Evolutionary conservation across 1,140 invertebrate genomes (phyloP).

Genomic region (Neodiprion pinetum): DNA sequence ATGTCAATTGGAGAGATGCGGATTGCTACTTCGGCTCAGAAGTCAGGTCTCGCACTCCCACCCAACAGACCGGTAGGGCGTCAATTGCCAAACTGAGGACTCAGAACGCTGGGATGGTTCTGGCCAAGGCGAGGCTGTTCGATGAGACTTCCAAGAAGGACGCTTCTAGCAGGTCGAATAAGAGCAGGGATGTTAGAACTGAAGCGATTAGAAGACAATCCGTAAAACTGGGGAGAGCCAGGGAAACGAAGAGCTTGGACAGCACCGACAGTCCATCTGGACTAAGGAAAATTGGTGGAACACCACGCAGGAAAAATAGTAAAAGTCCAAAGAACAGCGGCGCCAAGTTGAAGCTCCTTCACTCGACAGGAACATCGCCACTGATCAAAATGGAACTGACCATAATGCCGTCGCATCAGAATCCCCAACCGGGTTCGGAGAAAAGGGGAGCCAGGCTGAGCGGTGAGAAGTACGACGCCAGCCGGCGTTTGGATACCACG

Average conservation of each 20-base stretch:
- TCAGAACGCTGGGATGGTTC: constrained; percentile 74
- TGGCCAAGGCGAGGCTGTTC: constrained; percentile 71
- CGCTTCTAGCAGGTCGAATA: constrained; percentile 6
- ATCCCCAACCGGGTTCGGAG: constrained; percentile 18
- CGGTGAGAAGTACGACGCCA: constrained; percentile 17
- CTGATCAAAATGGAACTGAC: constrained; percentile 34
- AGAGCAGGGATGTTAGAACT: constrained; percentile 13
- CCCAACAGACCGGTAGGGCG: constrained; percentile 62
- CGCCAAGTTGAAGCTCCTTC: constrained; percentile 25
- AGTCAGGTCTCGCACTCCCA: constrained; percentile 32
- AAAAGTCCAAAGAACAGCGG: constrained; percentile 37
- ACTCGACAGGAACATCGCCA: constrained; percentile 27
- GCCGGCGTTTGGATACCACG: not conserved
- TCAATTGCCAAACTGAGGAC: constrained; percentile 69
- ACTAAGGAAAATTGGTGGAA: constrained; percentile 13
- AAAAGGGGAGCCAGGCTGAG: constrained; percentile 22
- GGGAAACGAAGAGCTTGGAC: constrained; percentile 22
- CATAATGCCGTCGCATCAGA: constrained; percentile 17
- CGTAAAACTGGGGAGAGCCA: constrained; percentile 11
- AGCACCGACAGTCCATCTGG: constrained; percentile 7
- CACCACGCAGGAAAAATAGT: constrained; percentile 26
- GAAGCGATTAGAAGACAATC: not conserved
- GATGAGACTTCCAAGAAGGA: constrained; percentile 51
- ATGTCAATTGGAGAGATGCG: constrained; percentile 56
- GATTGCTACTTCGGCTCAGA: constrained; percentile 50